These are phyloP conservation scores for Anguilla japonica DNA, from an alignment of 2,113 vertebrate species.

Conservation along the genomic window DNA sequence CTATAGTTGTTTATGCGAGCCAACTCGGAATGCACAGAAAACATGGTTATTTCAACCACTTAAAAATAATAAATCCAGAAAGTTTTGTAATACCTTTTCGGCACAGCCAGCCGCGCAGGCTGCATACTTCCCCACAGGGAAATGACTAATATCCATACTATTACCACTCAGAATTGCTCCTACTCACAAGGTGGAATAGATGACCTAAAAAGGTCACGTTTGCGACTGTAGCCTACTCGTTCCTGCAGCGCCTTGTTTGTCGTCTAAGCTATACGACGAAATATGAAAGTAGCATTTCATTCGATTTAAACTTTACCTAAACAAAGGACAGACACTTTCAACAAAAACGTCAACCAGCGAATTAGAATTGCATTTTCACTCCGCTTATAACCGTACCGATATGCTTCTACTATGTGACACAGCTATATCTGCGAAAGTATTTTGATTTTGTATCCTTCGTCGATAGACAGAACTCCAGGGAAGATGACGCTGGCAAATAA, in stretches of 20 bases:
- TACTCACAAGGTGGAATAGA: background rate
- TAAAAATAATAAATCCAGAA: too few relatives aligned
- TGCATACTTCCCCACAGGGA: background rate
- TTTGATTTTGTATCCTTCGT: background rate
- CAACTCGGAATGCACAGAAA: background rate
- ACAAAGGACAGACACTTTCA: background rate
- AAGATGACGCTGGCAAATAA: conserved; percentile 13
- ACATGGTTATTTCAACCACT: too few relatives aligned
- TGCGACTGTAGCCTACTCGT: too few relatives aligned
- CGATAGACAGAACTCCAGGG: background rate
- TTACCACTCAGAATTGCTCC: background rate
- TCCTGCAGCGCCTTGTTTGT: too few relatives aligned
- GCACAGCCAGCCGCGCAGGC: background rate
- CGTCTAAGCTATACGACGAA: background rate
- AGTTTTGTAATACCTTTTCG: background rate
- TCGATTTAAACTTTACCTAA: background rate
- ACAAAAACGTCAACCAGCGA: background rate
- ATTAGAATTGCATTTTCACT: background rate
- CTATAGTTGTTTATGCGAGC: too few relatives aligned
- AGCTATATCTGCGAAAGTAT: background rate
- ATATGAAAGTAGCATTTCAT: background rate
- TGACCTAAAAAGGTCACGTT: background rate
- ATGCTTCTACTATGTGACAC: background rate
- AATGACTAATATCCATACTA: background rate
- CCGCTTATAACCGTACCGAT: background rate